These are phyloP conservation scores for Drosophila subsilvestris DNA, from an alignment of 2,888 invertebrate genomes.

Conservation along the genomic window DNA sequence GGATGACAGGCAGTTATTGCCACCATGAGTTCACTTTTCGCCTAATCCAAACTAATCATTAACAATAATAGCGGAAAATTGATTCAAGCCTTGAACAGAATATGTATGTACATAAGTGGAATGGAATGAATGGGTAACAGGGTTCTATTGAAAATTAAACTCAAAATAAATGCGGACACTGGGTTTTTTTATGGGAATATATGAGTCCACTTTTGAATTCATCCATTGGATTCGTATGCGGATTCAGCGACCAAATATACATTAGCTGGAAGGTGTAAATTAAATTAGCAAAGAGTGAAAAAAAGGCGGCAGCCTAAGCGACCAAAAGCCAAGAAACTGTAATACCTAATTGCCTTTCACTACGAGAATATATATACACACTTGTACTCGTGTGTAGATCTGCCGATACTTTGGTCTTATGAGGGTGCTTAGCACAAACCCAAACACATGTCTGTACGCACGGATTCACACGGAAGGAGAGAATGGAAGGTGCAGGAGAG, in stretches of 20 bases:
- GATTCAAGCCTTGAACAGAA: not conserved
- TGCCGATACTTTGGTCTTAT: conserved; percentile 58
- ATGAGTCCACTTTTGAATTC: too few relatives aligned
- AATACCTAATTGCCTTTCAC: conserved; percentile 72
- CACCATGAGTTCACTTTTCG: conserved; percentile 7
- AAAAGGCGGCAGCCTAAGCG: not conserved
- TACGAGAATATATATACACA: conserved; percentile 13
- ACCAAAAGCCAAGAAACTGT: conserved; percentile 32
- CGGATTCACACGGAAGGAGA: conserved; percentile 1
- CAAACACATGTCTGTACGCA: conserved; percentile 18
- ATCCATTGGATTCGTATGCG: too few relatives aligned
- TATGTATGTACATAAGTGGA: too few relatives aligned
- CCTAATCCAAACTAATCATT: not conserved
- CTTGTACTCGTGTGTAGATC: conserved; percentile 26
- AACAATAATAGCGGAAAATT: conserved; percentile 11
- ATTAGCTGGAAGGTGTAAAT: too few relatives aligned
- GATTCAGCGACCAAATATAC: too few relatives aligned
- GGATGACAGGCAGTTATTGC: conserved; percentile 29
- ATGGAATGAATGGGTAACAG: too few relatives aligned
- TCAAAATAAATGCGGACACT: too few relatives aligned
- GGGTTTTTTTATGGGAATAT: not conserved
- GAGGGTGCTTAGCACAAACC: conserved; percentile 45
- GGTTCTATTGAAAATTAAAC: not conserved
- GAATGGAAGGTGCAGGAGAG: not conserved
- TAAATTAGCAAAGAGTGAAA: conserved; percentile 57